Conservation (phyloP, 2,113 vertebrate species). For the Phasianus colchicus region DNA sequence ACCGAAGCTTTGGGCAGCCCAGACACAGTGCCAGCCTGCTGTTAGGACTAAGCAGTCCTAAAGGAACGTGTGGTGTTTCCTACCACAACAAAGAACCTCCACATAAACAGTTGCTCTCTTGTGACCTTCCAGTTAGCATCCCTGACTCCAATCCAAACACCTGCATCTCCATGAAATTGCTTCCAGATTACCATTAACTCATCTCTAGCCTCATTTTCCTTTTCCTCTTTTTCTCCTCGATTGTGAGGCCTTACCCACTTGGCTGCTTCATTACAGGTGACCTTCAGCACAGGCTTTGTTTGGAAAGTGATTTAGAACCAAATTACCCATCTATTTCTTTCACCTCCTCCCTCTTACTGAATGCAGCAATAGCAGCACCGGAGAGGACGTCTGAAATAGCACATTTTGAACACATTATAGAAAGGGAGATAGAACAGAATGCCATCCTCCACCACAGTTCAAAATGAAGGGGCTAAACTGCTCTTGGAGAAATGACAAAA, state of each 20-base stretch:
- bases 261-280: conserved; percentile 64
- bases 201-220: conserved; percentile 5
- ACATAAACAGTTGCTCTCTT: background rate
- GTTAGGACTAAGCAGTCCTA: background rate
- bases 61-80: background rate
- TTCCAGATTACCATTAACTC: background rate
- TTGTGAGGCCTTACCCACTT: background rate
- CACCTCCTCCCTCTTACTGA: background rate
- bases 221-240: background rate
- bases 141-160: background rate
- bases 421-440: background rate
- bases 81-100: background rate
- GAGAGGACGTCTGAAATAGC: background rate
- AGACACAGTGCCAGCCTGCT: background rate
- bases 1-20: background rate
- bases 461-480: background rate
- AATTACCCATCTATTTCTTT: conserved; percentile 31
- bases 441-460: background rate
- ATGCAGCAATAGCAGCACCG: conserved; percentile 1
- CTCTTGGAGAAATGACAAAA: background rate
- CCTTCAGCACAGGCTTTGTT: conserved; percentile 53
- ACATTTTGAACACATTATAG: background rate
- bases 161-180: background rate
- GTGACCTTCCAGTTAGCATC: background rate
- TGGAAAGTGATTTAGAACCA: conserved; percentile 66